Evolutionary conservation across 2,888 invertebrate species (phyloP), one percentile per base, ranked within the genome.

Genomic region (Falcaria lacertinaria): DNA sequence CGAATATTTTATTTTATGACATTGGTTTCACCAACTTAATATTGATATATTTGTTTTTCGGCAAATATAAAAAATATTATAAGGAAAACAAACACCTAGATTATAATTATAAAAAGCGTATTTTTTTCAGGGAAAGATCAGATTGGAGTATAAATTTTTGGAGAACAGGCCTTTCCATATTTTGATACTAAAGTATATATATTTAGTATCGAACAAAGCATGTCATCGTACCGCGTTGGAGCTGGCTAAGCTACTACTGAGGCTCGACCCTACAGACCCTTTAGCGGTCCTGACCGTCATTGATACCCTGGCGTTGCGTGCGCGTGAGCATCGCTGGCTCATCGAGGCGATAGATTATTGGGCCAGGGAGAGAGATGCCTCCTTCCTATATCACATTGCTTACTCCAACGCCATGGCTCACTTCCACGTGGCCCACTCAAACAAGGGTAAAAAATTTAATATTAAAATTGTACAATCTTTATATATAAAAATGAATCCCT

Each of bases 161-260:
- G 85, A 85, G 42, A 87, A 87, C 39, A 70, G 86, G 0, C 52
- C 75, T 0, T 85, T 82, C 56, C 75, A 74, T 71, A 91, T 97
- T 15, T 92, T 94, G 0, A 71, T 97, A 22, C 93, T 97, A 70
- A 94, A 94, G 60, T 96, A 96, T 65, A 74, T 96, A 42, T 88
- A 91, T 41, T 92, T 94, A 60, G 90, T 96, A 8, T 93, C 94
- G 0, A 94, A 94, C 52, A 90, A 93, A 55, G 96, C 96, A 0
- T 96, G 96, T 69, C 94, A 95, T 64, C 91, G 96, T 47, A 97
- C 97, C 0, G 95, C 97, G 0, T 75, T 97, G 36, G 97, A 97
- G 75, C 90, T 96, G 52, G 94, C 94, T 64, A 97, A 97, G 79
- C 75, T 97, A 22, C 80, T 97, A 1, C 77, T 97, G 25, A 92